Conservation (phyloP, 1,140 invertebrate species). For the Pararge aegeria region DNA sequence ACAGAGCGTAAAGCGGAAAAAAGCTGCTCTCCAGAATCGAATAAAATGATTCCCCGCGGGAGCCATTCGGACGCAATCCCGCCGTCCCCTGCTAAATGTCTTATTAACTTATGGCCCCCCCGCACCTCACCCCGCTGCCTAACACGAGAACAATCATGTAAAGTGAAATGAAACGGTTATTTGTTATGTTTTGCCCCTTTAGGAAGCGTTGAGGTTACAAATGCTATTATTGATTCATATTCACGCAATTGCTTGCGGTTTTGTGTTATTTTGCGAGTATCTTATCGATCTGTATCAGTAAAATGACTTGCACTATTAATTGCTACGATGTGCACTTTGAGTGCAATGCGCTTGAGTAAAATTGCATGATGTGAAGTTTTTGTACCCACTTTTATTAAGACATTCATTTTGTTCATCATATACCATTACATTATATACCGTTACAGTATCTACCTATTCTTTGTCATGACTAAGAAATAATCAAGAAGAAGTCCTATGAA, state of each 20-base stretch:
- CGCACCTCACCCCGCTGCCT: constrained; percentile 37
- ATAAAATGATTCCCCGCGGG: constrained; percentile 81
- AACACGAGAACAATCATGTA: constrained; percentile 78
- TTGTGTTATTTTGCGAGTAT: constrained; percentile 11
- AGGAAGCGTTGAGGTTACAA: constrained; percentile 52
- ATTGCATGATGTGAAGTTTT: too few species aligned
- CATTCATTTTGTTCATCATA: too few species aligned
- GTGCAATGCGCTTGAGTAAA: too few species aligned
- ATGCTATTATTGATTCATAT: constrained; percentile 58
- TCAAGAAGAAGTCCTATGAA: too few species aligned
- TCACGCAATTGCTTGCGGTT: constrained; percentile 44
- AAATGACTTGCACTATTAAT: too few species aligned
- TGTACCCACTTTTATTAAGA: too few species aligned
- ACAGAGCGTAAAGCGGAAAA: constrained; percentile 76
- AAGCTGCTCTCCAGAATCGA: constrained; percentile 76
- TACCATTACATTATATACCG: too few species aligned
- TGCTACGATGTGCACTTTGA: too few species aligned
- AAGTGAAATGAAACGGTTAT: constrained; percentile 80
- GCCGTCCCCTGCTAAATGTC: constrained; percentile 77
- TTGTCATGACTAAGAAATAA: too few species aligned
- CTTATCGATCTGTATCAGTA: constrained; percentile 2
- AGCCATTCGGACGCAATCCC: constrained; percentile 78
- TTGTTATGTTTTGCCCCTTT: constrained; percentile 70
- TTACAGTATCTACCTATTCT: too few species aligned
- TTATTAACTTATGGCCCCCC: constrained; percentile 74